phyloP scores from a whole-genome alignment of 2,113 vertebrate species.

The Tringa solitaria region DNA sequence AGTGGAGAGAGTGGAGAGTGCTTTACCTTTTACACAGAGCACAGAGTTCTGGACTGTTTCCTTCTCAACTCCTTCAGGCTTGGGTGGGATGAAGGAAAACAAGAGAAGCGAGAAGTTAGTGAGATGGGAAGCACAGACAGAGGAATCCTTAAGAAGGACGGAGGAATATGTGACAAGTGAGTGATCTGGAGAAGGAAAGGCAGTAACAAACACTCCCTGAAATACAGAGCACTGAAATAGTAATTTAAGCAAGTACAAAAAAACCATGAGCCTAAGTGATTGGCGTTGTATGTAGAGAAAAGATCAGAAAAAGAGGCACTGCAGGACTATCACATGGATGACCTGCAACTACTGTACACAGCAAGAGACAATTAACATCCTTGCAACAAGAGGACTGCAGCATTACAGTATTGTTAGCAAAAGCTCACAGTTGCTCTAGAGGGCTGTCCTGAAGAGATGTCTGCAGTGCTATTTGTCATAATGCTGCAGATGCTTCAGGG shows the following conservation, averaged over 20 bases:
- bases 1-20: background rate
- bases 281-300: background rate
- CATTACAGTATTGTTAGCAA: background rate
- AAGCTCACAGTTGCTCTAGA: background rate
- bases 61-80: slow-evolving; percentile 76
- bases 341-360: background rate
- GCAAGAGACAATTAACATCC: background rate
- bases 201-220: background rate
- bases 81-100: background rate
- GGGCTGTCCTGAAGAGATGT: background rate
- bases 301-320: background rate
- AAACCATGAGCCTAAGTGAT: background rate
- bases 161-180: background rate
- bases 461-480: background rate
- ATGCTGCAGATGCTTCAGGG: background rate
- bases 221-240: background rate
- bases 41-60: slow-evolving; percentile 66
- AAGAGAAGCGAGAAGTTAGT: slow-evolving; percentile 11
- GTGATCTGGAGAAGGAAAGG: background rate
- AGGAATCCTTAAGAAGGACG: background rate
- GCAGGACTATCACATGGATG: background rate
- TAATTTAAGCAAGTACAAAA: background rate
- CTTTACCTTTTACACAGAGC: slow-evolving; percentile 72
- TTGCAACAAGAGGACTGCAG: background rate
- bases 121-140: background rate